Conservation (phyloP, 2,113 vertebrate species). For the Tylochromis polylepis region DNA sequence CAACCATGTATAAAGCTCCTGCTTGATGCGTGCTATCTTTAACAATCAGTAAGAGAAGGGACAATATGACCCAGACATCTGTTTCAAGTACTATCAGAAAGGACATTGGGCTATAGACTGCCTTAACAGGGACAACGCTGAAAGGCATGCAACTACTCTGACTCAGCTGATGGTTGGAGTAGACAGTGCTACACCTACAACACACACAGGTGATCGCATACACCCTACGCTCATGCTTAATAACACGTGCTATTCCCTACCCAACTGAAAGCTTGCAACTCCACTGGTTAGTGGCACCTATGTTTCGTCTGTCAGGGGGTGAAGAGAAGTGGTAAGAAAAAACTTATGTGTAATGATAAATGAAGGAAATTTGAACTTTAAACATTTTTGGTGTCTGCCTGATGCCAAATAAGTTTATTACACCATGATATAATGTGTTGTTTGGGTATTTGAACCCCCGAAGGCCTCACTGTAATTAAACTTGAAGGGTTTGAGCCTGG, state of each 20-base stretch:
- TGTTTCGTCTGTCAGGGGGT: background rate
- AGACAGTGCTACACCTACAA: background rate
- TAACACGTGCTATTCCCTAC: background rate
- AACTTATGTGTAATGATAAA: background rate
- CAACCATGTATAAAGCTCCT: background rate
- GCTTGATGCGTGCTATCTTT: background rate
- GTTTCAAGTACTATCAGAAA: background rate
- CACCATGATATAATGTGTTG: background rate
- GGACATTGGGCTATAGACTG: background rate
- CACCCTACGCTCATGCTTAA: background rate
- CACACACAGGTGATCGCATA: background rate
- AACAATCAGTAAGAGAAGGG: background rate
- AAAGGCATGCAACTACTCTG: background rate
- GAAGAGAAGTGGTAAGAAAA: background rate
- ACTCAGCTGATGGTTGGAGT: background rate
- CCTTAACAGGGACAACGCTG: background rate
- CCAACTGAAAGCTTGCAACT: background rate
- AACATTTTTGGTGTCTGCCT: background rate
- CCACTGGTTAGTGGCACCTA: background rate
- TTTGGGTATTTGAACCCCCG: background rate
- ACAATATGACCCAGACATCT: background rate
- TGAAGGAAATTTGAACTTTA: background rate
- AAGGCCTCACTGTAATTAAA: background rate
- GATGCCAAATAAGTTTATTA: no score
- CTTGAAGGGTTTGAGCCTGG: background rate